Percentiles rank a stretch among this genome's conserved stretches.
phyloP scores from a whole-genome alignment of 2,888 invertebrate species.

The Thymelicus sylvestris region DNA sequence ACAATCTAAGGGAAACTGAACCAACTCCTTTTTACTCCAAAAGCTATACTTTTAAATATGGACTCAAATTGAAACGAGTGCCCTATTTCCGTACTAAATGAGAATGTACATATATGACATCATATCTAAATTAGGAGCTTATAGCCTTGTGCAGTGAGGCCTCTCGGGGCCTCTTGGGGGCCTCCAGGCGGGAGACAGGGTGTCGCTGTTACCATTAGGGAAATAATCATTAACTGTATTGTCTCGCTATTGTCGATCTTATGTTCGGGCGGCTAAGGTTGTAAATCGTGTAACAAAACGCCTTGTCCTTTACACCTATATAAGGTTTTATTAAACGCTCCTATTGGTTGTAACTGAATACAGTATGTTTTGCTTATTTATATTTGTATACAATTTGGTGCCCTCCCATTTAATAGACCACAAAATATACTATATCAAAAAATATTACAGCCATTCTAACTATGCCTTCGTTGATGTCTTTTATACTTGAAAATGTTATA shows the following conservation, averaged over 20 bases:
- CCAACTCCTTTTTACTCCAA: not conserved
- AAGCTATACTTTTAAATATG: slow-evolving; percentile 22
- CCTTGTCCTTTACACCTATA: too few species aligned
- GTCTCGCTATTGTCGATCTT: slow-evolving; percentile 21
- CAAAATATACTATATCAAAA: too few species aligned
- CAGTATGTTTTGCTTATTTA: too few species aligned
- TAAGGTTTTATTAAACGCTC: not conserved
- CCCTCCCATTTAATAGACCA: too few species aligned
- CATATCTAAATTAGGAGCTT: slow-evolving; percentile 84
- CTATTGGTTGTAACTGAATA: not conserved
- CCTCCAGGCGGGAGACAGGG: slow-evolving; percentile 81
- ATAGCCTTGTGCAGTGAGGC: slow-evolving; percentile 81
- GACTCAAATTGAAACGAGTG: slow-evolving; percentile 41
- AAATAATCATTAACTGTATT: slow-evolving; percentile 45
- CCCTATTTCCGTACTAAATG: slow-evolving; percentile 50
- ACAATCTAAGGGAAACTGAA: too few species aligned
- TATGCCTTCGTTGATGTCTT: slow-evolving; percentile 10
- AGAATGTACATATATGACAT: slow-evolving; percentile 74
- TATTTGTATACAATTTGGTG: too few species aligned
- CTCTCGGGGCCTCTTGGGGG: slow-evolving; percentile 59
- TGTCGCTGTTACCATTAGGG: slow-evolving; percentile 81
- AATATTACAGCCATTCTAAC: too few species aligned
- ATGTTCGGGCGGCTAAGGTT: slow-evolving; percentile 30
- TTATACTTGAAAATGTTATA: not conserved
- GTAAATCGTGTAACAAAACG: not conserved